Evolutionary conservation across 2,888 invertebrate species (phyloP), one percentile per base, ranked within the genome.

Genomic region (Halocaridina rubra): DNA sequence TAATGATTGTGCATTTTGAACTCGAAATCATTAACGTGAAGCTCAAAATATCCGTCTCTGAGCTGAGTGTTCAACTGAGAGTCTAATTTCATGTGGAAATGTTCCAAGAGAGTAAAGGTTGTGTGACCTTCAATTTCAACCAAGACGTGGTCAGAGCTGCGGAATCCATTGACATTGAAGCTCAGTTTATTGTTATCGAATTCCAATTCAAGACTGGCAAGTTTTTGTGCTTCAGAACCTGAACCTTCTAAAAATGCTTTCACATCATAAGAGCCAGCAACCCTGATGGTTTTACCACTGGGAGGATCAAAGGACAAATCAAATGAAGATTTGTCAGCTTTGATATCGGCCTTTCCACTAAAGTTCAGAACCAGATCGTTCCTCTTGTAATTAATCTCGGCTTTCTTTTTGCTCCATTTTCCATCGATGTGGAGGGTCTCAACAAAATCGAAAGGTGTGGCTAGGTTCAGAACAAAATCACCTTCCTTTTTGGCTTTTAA

Each of bases 391-490:
- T 75, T 69, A 13, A 84, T 81, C 13, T 30, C 71, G 7, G 80
- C 84, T 30, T 30, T 61, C n/a, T 64, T 29, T 29, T 81, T 81
- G n/a, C 69, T 71, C 86, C 86, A 88, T 7, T 24, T 67, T 24
- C 80, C 88, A 19, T 78, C 32, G n/a, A 88, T 59, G 27, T 59
- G 74, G 16, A 88, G 39, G 5, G 57, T 71, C 39, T 64, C 72
- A 16, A 86, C 30, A 7, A 81, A 29, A 24, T 84, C 74, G 59
- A 86, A 88, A 13, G 88, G 88, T 27, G 88, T 84, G 16, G 67
- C 81, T 2, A 88, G 81, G 0, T n/a, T 46, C 3, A 88, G 33
- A 5, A 27, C 29, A 24, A 88, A 75, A 24, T 30, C 67, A 61
- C 86, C 81, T 32, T 61, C 67, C 13, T 22, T 84, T 59, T 69